phyloP scores from a whole-genome alignment of 37 sponge, comb jelly and placozoan species.

The Agelas oroides region DNA sequence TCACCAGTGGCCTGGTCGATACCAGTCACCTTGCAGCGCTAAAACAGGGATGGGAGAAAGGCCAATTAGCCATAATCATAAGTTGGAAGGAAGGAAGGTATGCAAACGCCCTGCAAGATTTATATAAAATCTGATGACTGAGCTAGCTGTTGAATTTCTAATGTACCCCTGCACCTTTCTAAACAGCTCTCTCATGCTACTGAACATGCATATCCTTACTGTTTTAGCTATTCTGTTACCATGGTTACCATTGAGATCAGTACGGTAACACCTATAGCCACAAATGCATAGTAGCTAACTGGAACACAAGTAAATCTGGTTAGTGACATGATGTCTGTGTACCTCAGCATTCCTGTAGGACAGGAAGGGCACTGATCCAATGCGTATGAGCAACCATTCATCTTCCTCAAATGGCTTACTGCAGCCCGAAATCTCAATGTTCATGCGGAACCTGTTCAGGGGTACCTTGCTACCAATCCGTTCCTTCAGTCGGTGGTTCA shows the following conservation, averaged over 20 bases:
- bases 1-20: conserved; percentile 77
- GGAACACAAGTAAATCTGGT: no score
- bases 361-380: conserved; percentile 75
- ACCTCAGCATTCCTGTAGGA: conserved; percentile 65
- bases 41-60: neutral
- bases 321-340: neutral
- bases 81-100: no score
- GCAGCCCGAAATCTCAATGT: conserved; percentile 82
- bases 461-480: conserved; percentile 51
- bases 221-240: no score
- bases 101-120: no score
- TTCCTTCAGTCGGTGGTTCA: conserved; percentile 63
- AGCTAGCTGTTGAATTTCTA: no score
- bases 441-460: conserved; percentile 79
- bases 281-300: no score
- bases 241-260: no score
- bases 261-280: no score
- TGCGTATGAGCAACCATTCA: conserved; percentile 73
- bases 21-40: conserved; percentile 86
- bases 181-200: no score
- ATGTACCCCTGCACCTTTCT: no score
- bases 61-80: neutral
- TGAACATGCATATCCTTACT: no score
- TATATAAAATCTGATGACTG: no score
- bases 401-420: conserved; percentile 79